Base-by-base conservation (phyloP, 2,888 invertebrate species). In the Adineta ricciae region DNA sequence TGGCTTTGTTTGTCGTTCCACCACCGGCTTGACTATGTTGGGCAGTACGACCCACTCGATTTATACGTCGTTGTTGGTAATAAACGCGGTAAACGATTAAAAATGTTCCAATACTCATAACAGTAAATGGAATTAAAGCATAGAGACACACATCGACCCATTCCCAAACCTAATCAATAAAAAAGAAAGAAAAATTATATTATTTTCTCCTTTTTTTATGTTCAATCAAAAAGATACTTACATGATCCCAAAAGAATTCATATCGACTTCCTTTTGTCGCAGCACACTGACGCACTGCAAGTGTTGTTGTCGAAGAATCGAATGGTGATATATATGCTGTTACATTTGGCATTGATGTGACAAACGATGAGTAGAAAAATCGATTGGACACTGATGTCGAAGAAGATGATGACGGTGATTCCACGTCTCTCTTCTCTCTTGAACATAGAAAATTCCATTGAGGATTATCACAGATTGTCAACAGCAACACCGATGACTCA, bases 31-130 rank as follows among this genome's bases (percentile, higher is more conserved):
- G 50, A 82, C 8, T 9, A 78, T 41, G 24, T 1, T 9, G 9
- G 16, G 24, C 36, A 8, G 41, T 21, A 41, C 41, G 52, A 41
- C 78, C 14, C 24, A 41, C 8, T n/a, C 78, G 78, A 78, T 38
- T 38, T 7, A 78, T 24, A 41, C 78, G 78, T 78, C 78, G 38
- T 2, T 83, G 54, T 52, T 64, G 54, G 54, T 54, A 84, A 52
- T 83, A 50, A 72, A 84, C 84, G 54, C 85, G 72, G n/a, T 78
- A 78, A 41, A 73, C 73, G 41, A 85, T 85, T 38, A 85, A 56
- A 56, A 83, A 85, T 32, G 84, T 85, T 38, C 84, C 83, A n/a
- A 85, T 84, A 32, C 50, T 83, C 85, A 85, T 85, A 9, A 56
- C 83, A 49, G 83, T 52, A 41, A 84, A 84, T 41, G 85, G 85